Percentiles rank a stretch among this genome's conserved stretches.
Evolutionary conservation across 2,113 vertebrate genomes (phyloP).

Genomic region (Thamnophis sirtalis): DNA sequence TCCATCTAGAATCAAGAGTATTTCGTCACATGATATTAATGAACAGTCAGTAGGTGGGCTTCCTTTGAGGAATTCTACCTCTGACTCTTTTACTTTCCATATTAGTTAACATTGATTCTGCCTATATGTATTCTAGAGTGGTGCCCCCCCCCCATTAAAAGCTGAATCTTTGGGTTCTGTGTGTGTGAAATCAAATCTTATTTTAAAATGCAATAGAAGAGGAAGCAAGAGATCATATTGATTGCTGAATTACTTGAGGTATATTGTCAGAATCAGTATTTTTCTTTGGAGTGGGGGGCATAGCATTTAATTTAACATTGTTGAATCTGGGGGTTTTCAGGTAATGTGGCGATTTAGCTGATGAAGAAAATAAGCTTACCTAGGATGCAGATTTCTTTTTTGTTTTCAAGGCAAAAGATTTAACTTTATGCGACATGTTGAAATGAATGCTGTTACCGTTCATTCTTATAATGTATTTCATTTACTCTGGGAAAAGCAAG

Average conservation of each 20-base stretch:
- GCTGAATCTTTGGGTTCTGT: not conserved
- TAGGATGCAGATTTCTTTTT: constrained; percentile 27
- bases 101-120: constrained; percentile 9
- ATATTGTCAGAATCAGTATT: not conserved
- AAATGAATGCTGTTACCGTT: constrained; percentile 16
- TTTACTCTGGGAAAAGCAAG: not conserved
- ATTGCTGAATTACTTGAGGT: constrained; percentile 27
- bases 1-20: not conserved
- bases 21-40: not conserved
- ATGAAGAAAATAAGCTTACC: not conserved
- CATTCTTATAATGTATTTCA: constrained; percentile 27
- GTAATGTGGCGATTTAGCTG: constrained; percentile 14
- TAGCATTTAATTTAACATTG: constrained; percentile 23
- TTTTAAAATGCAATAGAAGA: not conserved
- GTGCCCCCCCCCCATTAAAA: not conserved
- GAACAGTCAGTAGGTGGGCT: not conserved
- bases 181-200: constrained; percentile 9
- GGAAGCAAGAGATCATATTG: constrained; percentile 6
- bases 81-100: not conserved
- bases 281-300: not conserved
- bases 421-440: constrained; percentile 46
- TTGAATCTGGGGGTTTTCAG: constrained; percentile 14
- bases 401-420: constrained; percentile 37
- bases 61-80: not conserved
- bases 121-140: constrained; percentile 10